phyloP scores from a whole-genome alignment of 2,113 vertebrate genomes.

The Pardalotus punctatus region DNA sequence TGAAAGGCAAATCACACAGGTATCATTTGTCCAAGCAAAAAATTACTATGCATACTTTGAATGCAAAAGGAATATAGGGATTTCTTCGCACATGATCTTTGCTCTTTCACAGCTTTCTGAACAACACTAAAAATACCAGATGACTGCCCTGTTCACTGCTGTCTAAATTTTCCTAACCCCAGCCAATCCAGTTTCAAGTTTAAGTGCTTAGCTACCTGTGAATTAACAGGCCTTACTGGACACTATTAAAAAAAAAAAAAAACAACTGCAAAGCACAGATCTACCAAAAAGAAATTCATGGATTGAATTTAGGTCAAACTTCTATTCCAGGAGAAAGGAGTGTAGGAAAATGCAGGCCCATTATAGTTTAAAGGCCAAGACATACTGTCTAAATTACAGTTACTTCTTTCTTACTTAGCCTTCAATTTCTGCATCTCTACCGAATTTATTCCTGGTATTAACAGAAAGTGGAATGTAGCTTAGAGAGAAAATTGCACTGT shows the following conservation, averaged over 20 bases:
- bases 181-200: not conserved
- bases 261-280: not conserved
- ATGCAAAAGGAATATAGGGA: not conserved
- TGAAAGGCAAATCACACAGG: not conserved
- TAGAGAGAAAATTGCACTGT: not conserved
- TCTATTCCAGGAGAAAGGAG: not conserved
- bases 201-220: not conserved
- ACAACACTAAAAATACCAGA: not conserved
- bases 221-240: not conserved
- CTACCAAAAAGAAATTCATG: not conserved
- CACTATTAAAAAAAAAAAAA: not conserved
- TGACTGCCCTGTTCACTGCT: not conserved
- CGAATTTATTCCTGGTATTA: not conserved
- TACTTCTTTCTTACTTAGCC: not conserved
- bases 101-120: not conserved
- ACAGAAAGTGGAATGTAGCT: not conserved
- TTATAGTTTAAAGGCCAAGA: not conserved
- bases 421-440: not conserved
- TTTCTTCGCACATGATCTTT: not conserved
- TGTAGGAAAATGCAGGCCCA: not conserved
- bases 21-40: not conserved
- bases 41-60: not conserved
- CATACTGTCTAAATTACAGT: not conserved
- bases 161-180: not conserved
- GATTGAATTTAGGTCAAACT: not conserved